Base-by-base conservation (phyloP, 1,140 invertebrate species). In the Sitodiplosis mosellana region DNA sequence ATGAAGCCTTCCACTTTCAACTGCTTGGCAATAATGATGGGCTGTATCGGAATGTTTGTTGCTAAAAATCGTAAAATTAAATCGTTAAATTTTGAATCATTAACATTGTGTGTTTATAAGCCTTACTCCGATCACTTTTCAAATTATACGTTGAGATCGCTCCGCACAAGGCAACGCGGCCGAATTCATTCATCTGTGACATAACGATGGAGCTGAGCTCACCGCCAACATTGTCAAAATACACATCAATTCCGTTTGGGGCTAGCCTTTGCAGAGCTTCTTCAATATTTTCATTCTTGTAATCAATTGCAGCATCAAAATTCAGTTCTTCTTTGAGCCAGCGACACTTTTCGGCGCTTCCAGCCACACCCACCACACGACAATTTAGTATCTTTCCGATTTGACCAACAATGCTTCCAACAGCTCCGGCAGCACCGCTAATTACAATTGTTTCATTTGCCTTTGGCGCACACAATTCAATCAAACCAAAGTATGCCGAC, bases 261-360 rank as follows among this genome's bases (percentile, higher is more conserved):
- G 77, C 78, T 18, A 64, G 66, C 56, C 73, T 57, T 50, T 69
- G 69, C 18, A 84, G 59, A 15, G 65, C 67, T 20, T 63, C 49
- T 3, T 58, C 53, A 15, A 81, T 49, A 49, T 79, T 58, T 10
- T 63, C 64, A 0, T 64, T 76, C 59, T 84, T 84, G 57, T 85
- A 85, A 61, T 85, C 84, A 49, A 78, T 75, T 1, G 70, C 78
- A 52, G 66, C 59, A 59, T 85, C 79, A 59, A 84, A 81, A n/a
- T 74, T 73, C 1, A 83, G 57, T 19, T 79, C 70, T 2, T 75
- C 57, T 42, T 72, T 72, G 0, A 85, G 56, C 77, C 77, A 83
- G 51, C 74, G 59, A 36, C 77, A 72, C 67, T 86, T 85, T 0
- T 75, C 75, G 47, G 81, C 75, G 1, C 71, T 67, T 4, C 81